Evolutionary conservation across 2,113 vertebrate genomes (phyloP), one percentile per base, ranked within the genome.

Genomic region (Cynoglossus semilaevis): DNA sequence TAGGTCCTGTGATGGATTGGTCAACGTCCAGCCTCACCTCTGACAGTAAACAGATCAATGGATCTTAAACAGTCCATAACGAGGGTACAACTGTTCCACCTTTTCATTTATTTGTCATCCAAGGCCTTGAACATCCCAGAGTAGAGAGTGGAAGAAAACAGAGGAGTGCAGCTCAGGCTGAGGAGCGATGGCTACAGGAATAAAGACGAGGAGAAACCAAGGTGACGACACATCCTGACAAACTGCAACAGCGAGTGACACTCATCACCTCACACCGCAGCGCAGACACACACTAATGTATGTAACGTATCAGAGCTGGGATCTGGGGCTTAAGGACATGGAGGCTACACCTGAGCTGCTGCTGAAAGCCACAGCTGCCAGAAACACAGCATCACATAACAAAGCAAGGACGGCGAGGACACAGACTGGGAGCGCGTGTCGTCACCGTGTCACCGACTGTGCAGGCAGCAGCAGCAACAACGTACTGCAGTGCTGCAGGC

Each of bases 151-250:
- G 15, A 15, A 34, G 55, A 51, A 54, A 46, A 51, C 47, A 53
- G 22, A 16, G 14, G 6, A 3, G 51, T 58, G 35, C 53, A 58
- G 22, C 22, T 29, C 22, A 29, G 22, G 22, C 4, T 35, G 34
- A 51, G 49, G 36, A 57, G 44, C 58, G 45, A 35, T 10, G 18
- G 63, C 55, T 37, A 29, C 36, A 73, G 58, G 76, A 62, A 68
- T 51, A 34, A 66, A 70, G 46, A 73, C 55, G 63, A 68, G 67
- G 72, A 51, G 54, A 37, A 14, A 55, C 11, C 45, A 61, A 44
- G 70, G 76, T 51, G 80, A 57, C 81, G 82, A 88, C 82, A 87
- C 70, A 69, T 83, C 60, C 67, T 80, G 79, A 87, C 78, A 80
- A 70, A 82, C 70, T 49, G 51, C 42, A 79, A 76, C 80, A 79